Percentiles rank a stretch among this genome's conserved stretches.
These are phyloP conservation scores for Drosophila sp. DNA, from an alignment of 1,140 invertebrate genomes.

Conservation along the genomic window DNA sequence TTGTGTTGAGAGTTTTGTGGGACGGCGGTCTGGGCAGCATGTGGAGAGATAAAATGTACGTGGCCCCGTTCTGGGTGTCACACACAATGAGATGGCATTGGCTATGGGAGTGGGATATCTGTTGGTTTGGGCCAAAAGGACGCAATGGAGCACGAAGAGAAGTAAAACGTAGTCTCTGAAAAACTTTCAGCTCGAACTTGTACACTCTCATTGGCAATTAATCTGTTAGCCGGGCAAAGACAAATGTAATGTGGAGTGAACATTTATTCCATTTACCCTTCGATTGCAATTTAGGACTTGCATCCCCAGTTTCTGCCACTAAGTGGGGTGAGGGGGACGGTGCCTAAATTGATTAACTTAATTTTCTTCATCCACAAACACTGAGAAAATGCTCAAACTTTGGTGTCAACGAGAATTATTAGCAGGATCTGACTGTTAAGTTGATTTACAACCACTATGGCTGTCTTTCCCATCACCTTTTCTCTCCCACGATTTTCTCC, in stretches of 20 bases:
- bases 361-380: slow-evolving; percentile 32
- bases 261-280: slow-evolving; percentile 51
- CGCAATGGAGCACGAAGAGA: slow-evolving; percentile 32
- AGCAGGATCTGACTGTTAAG: slow-evolving; percentile 47
- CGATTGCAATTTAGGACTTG: slow-evolving; percentile 62
- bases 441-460: slow-evolving; percentile 69
- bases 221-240: slow-evolving; percentile 68
- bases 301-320: slow-evolving; percentile 31
- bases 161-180: slow-evolving; percentile 51
- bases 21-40: slow-evolving; percentile 34
- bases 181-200: slow-evolving; percentile 75
- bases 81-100: slow-evolving; percentile 17
- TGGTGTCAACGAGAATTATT: slow-evolving; percentile 78
- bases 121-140: neutral
- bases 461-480: neutral
- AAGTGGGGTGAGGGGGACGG: slow-evolving; percentile 7
- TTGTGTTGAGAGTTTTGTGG: slow-evolving; percentile 60
- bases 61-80: slow-evolving; percentile 64
- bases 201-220: slow-evolving; percentile 80
- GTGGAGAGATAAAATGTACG: slow-evolving; percentile 71
- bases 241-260: slow-evolving; percentile 72
- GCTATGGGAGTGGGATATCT: neutral
- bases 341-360: slow-evolving; percentile 79
- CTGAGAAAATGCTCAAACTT: slow-evolving; percentile 36
- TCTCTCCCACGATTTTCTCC: neutral